Conservation (phyloP, 1,140 invertebrate species). For the Aphaenogaster ashmeadi region DNA sequence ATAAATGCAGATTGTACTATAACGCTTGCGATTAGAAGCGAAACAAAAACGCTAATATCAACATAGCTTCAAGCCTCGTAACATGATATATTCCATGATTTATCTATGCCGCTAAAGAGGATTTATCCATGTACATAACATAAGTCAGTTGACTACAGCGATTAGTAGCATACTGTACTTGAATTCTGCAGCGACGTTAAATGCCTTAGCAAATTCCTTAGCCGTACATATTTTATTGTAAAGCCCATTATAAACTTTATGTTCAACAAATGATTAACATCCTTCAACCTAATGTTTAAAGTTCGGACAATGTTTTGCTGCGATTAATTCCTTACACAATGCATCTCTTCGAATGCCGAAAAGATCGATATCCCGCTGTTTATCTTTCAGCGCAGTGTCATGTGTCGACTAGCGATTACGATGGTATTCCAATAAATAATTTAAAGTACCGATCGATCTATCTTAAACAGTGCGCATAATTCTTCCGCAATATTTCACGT, state of each 20-base stretch:
- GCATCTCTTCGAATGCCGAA: not conserved
- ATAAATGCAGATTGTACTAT: not conserved
- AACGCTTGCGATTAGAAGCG: constrained; percentile 19
- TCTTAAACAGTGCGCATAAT: constrained; percentile 25
- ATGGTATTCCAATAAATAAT: constrained; percentile 11
- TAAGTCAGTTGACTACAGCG: constrained; percentile 34
- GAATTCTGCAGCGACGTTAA: constrained; percentile 19
- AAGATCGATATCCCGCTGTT: constrained; percentile 17
- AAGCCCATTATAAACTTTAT: constrained; percentile 10
- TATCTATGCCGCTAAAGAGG: constrained; percentile 50
- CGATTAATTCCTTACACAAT: constrained; percentile 2
- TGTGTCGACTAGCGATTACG: not conserved
- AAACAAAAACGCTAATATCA: constrained; percentile 52
- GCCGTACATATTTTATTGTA: constrained; percentile 44
- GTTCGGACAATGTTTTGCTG: not conserved
- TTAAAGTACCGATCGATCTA: not conserved
- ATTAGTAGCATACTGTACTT: constrained; percentile 54
- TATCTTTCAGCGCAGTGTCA: not conserved
- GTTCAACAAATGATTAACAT: constrained; percentile 38
- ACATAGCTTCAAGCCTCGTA: constrained; percentile 10
- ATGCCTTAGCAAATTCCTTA: constrained; percentile 19
- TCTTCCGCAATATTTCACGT: constrained; percentile 29
- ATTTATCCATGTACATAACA: constrained; percentile 25
- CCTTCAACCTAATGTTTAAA: constrained; percentile 20
- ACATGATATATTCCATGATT: constrained; percentile 55